Base-by-base conservation (phyloP, 2,797 vertebrate species). In the Poliocrania exsul region DNA sequence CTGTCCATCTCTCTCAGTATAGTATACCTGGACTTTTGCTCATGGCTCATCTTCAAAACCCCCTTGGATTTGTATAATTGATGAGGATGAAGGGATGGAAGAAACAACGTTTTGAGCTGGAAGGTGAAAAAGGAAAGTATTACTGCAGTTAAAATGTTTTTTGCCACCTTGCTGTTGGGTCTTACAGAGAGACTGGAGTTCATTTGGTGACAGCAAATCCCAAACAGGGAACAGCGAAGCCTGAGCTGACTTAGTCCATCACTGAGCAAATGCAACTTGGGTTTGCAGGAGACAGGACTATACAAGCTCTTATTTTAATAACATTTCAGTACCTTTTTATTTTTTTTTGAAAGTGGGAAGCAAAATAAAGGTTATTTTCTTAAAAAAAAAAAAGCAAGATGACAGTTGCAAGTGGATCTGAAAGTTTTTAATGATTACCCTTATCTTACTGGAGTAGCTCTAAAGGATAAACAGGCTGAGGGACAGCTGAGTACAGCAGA, bases 301-400 rank as follows among this genome's bases (percentile, higher is more conserved):
- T 31, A 7, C 26, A 37, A 16, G 61, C n/a, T 90, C 53, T 66
- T 61, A 6, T 50, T 92, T 51, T 56, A 66, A 18, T 49, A 84
- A 90, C 82, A 96, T 96, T 96, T 96, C 93, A 95, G 33, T 57
- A 23, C 31, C 3, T 60, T 65, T 61, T 85, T n/a, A n/a, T 78
- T 73, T 75, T 47, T 74, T 87, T 79, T 79, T 66, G 2, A 6
- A 82, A 90, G 46, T 79, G 26, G 33, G 85, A 83, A 64, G 31
- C 31, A 42, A 81, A 97, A 94, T 90, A 94, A 92, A 95, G 21
- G 3, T 6, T 25, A 64, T 74, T 92, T 87, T 15, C 8, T 31
- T 19, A n/a, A 53, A 44, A 67, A 56, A 42, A 20, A 31, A 10
- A 17, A 28, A 7, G 11, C 6, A 40, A 40, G 40, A 10, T 4